Base-by-base conservation (phyloP, 1,140 invertebrate genomes). In the Trissolcus basalis region DNA sequence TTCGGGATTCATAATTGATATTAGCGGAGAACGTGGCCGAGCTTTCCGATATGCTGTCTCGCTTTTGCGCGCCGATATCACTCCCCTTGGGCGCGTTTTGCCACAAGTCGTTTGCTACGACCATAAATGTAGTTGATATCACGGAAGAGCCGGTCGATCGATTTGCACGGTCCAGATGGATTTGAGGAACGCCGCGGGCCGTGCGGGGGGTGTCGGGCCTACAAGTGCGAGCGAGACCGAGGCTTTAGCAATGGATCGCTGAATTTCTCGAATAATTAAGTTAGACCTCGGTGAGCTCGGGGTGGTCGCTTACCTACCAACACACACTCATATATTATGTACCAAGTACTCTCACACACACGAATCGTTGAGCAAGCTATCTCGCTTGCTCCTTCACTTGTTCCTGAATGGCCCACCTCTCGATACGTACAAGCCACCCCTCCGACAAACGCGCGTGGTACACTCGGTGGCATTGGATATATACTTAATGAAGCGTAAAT, bases 401-500 rank as follows among this genome's bases (percentile, higher is more conserved):
- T 44, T 65, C 53, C 56, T 44, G 63, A 36, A 63, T 68, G 58
- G 72, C 59, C 64, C 70, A 70, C 44, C 69, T 73, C 72, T 61
- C 65, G 70, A 64, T 68, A 67, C 76, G 51, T 65, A 49, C 63
- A 63, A 65, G 64, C 67, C 64, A 69, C 71, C 77, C 81, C 69
- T 56, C 77, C 80, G 70, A 76, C 78, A 74, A 72, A 77, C 74
- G 75, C 77, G 80, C 78, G 81, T 82, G 80, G 76, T 84, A 85
- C 82, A 83, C 82, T 84, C 85, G 80, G 79, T 85, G 83, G 85
- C 85, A 87, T 87, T 88, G 86, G 86, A 88, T 88, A 87, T 88
- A 88, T 88, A 88, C 87, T 88, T 88, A 88, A 88, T 88, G 87
- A 88, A 88, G 86, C 86, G 82, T 88, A 88, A 88, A 88, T 88